Percentiles rank a stretch among this genome's conserved stretches.
These are phyloP conservation scores for Apodemus speciosus DNA, from an alignment of 2,113 vertebrate genomes.

Conservation along the genomic window DNA sequence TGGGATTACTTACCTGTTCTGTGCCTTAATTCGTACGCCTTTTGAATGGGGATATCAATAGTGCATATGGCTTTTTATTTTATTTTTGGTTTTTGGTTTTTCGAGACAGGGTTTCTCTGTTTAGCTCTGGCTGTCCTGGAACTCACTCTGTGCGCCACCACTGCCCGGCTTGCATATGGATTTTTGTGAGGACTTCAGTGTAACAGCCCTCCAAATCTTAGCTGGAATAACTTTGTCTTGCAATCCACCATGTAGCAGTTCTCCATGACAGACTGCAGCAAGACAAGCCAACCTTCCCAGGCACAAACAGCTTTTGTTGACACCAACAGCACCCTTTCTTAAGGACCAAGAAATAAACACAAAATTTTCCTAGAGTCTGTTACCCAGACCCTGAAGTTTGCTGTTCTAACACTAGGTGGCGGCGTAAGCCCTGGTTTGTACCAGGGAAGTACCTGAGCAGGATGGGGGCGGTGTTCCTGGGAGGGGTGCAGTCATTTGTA, in stretches of 20 bases:
- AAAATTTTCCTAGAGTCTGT: neutral
- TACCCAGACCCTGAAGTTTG: neutral
- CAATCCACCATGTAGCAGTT: neutral
- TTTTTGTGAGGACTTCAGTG: neutral
- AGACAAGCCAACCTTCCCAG: neutral
- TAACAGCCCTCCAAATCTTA: neutral
- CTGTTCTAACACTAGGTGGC: neutral
- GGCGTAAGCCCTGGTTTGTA: neutral
- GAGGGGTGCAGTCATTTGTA: neutral
- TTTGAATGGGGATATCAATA: neutral
- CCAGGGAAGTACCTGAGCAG: neutral
- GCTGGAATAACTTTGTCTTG: neutral
- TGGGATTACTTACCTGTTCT: no score
- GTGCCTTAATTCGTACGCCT: neutral
- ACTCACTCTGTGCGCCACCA: no score
- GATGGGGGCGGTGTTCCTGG: neutral
- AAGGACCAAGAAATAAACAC: neutral
- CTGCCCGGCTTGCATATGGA: no score
- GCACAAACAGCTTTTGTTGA: neutral
- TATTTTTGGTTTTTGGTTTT: no score
- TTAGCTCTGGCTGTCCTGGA: no score
- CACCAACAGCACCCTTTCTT: neutral
- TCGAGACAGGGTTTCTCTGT: no score
- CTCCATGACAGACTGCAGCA: neutral
- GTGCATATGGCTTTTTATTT: no score